Conservation (phyloP, 2,113 vertebrate species). For the Manacus vitellinus region DNA sequence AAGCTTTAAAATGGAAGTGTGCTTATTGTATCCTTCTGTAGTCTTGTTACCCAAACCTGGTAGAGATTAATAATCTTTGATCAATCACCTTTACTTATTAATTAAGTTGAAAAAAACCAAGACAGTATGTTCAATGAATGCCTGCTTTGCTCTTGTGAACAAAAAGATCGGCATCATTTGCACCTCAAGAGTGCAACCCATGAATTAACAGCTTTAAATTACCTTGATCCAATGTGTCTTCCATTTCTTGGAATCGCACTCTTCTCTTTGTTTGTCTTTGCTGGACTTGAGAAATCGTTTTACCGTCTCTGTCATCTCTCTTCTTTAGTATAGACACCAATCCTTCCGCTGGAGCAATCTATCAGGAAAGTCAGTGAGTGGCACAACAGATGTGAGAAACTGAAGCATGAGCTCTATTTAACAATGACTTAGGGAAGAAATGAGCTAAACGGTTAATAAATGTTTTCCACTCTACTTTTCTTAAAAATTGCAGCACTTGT, state of each 20-base stretch:
- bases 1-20: neutral
- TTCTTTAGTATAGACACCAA: slow-evolving; percentile 96
- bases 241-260: slow-evolving; percentile 90
- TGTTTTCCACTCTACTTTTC: neutral
- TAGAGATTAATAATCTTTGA: neutral
- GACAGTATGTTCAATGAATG: neutral
- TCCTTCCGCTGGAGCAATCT: slow-evolving; percentile 86
- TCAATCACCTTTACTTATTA: neutral
- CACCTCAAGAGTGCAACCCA: neutral
- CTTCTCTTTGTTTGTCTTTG: slow-evolving; percentile 84
- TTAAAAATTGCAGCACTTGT: neutral
- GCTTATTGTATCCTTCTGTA: neutral
- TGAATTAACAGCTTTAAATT: neutral
- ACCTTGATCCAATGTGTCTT: slow-evolving; percentile 90
- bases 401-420: neutral
- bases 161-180: neutral
- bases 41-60: neutral
- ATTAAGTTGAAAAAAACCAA: neutral
- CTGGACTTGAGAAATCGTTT: slow-evolving; percentile 60
- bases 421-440: neutral
- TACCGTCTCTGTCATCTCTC: slow-evolving; percentile 69
- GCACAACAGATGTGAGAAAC: neutral
- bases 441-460: neutral
- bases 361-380: neutral
- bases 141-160: neutral